These are phyloP conservation scores for Eupsittula cactorum DNA, from an alignment of 2,113 vertebrate species.

Conservation along the genomic window DNA sequence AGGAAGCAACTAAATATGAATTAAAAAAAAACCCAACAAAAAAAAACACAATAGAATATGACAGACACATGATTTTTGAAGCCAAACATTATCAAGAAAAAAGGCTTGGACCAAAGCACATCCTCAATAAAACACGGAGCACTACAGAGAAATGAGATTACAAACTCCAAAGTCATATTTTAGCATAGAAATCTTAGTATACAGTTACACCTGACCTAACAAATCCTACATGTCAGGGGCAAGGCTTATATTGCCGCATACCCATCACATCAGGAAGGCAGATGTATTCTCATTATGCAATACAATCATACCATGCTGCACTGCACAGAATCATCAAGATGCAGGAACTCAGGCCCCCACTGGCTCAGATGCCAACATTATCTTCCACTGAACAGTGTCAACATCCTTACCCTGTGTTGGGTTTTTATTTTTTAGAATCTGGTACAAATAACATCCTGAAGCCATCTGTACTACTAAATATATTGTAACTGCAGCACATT, in stretches of 20 bases:
- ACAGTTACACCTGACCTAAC: neutral
- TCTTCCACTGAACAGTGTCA: neutral
- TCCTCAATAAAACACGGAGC: fast-evolving
- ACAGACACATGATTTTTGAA: neutral
- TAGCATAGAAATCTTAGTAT: neutral
- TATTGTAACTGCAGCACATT: neutral
- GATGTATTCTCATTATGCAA: neutral
- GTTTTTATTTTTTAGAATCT: neutral
- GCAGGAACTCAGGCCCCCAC: neutral
- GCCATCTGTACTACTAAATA: neutral
- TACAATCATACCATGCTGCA: neutral
- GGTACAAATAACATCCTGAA: neutral
- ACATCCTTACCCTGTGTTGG: neutral
- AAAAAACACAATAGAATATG: neutral
- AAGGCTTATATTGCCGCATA: neutral
- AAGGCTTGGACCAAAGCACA: neutral
- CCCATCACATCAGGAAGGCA: neutral
- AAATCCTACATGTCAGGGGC: neutral
- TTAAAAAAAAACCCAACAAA: neutral
- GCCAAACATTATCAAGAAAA: neutral
- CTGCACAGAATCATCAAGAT: neutral
- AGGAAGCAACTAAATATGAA: neutral
- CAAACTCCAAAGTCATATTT: neutral
- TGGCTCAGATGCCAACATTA: fast-evolving
- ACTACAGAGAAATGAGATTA: neutral